A percentile compares a stretch with the other conserved stretches of the same genome.
These are phyloP conservation scores for Sebastes vulpes DNA, from an alignment of 2,797 vertebrate genomes.

Conservation along the genomic window DNA sequence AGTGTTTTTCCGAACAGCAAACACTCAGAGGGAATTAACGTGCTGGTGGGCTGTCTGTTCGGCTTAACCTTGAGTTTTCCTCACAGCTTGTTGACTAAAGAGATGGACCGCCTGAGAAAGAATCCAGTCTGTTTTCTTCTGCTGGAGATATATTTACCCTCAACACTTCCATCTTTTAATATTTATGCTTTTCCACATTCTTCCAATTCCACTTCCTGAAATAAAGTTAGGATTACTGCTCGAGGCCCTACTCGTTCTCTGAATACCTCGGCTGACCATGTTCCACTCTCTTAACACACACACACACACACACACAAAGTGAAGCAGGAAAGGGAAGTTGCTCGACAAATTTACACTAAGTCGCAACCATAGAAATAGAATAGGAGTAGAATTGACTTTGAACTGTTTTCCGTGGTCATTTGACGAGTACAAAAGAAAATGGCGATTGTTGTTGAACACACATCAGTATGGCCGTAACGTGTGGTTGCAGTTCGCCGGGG, in stretches of 20 bases:
- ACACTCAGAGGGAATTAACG: constrained; percentile 27
- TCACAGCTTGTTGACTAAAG: constrained; percentile 26
- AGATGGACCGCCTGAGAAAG: constrained; percentile 26
- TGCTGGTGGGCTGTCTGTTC: constrained; percentile 42
- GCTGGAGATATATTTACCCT: constrained; percentile 54
- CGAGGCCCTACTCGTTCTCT: constrained; percentile 28
- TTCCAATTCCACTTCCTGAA: constrained; percentile 69
- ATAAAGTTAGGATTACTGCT: constrained; percentile 55
- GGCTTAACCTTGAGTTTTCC: constrained; percentile 31
- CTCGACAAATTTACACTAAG: neutral
- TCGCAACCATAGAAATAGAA: too few species aligned
- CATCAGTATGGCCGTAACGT: too few species aligned
- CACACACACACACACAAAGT: neutral
- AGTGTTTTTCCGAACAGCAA: constrained; percentile 40
- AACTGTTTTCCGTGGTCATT: too few species aligned
- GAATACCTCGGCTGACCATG: constrained; percentile 32
- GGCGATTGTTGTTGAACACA: too few species aligned
- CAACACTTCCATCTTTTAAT: constrained; percentile 61
- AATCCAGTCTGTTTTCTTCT: constrained; percentile 34
- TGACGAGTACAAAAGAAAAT: too few species aligned
- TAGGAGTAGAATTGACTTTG: too few species aligned
- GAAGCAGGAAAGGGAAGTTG: constrained; percentile 4
- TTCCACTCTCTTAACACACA: constrained; percentile 27
- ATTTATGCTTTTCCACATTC: constrained; percentile 76
- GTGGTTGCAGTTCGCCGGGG: too few species aligned